Conservation (phyloP, 23 tunicate genomes). For the Aplidium turbinatum region DNA sequence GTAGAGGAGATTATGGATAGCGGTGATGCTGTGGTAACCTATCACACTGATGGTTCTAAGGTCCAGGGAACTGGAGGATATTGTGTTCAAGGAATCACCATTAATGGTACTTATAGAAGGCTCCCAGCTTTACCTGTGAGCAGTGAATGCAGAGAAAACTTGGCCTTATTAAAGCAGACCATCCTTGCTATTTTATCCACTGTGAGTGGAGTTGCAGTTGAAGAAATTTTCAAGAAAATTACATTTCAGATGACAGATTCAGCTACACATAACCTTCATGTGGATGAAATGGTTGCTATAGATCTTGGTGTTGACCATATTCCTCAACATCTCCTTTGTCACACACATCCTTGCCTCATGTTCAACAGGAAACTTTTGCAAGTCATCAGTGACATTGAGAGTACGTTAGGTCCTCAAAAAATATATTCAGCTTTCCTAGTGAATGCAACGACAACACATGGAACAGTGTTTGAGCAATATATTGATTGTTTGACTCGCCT, state of each 20-base stretch:
- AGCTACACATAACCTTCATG: not conserved
- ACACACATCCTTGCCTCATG: constrained; percentile 9
- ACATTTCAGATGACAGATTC: not conserved
- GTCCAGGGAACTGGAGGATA: not conserved
- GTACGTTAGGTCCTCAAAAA: not conserved
- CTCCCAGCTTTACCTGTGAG: constrained; percentile 8
- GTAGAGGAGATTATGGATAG: constrained; percentile 9
- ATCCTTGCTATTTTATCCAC: constrained; percentile 3
- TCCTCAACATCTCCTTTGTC: constrained; percentile 1
- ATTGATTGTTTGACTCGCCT: not conserved
- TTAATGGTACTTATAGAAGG: constrained; percentile 2
- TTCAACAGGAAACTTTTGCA: not conserved
- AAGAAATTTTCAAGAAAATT: not conserved
- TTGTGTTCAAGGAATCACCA: not conserved
- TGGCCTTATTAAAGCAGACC: not conserved
- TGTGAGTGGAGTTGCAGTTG: constrained; percentile 2
- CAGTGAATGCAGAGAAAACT: not conserved
- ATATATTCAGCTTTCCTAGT: not conserved
- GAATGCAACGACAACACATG: not conserved
- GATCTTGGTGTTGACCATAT: constrained; percentile 4
- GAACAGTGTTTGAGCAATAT: constrained; percentile 2
- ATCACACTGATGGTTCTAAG: constrained; percentile 8
- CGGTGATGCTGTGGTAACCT: constrained; percentile 1
- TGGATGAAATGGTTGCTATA: constrained; percentile 11
- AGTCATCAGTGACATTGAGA: not conserved